Base-by-base conservation (phyloP, 2,797 vertebrate genomes). In the Taeniopygia guttata region DNA sequence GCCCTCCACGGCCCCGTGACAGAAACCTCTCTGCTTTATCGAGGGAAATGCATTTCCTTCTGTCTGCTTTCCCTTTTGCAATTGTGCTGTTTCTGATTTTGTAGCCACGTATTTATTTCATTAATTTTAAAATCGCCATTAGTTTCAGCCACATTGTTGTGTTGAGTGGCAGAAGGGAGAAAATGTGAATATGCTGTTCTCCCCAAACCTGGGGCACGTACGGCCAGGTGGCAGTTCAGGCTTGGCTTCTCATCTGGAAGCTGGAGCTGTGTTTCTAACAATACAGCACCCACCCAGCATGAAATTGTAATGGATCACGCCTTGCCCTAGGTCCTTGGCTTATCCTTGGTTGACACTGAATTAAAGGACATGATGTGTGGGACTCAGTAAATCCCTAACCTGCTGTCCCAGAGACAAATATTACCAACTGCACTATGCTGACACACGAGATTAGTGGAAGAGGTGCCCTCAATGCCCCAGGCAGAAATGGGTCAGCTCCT, bases 331-430 rank as follows among this genome's bases (percentile, higher is more conserved):
- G 93, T 93, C 85, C 86, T 93, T 89, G 87, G 54, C 66, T 95
- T 96, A 81, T 95, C 93, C 92, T 94, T 78, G 84, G 73, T 42
- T 95, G 95, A 95, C 93, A 79, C 87, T 81, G 87, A 92, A 89
- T 92, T 94, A 92, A 93, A 92, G 76, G 73, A 72, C 38, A 2
- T 19, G 84, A 75, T 91, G 75, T 64, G 87, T 91, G 69, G 66
- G 63, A 79, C 75, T 91, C 82, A 13, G 69, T 75, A 87, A 89
- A 89, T 84, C 89, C 75, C 87, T 86, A 90, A 94, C 91, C 93
- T 91, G 87, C 93, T 89, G 89, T 92, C 92, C 93, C 79, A 81
- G 73, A 85, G 93, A 93, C 90, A 87, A 91, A 70, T 34, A 83
- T 78, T 95, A 91, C 83, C 90, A 74, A 49, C 64, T 1, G 0